phyloP scores from a whole-genome alignment of 2,113 vertebrate genomes.

The Prietella phreatophila region DNA sequence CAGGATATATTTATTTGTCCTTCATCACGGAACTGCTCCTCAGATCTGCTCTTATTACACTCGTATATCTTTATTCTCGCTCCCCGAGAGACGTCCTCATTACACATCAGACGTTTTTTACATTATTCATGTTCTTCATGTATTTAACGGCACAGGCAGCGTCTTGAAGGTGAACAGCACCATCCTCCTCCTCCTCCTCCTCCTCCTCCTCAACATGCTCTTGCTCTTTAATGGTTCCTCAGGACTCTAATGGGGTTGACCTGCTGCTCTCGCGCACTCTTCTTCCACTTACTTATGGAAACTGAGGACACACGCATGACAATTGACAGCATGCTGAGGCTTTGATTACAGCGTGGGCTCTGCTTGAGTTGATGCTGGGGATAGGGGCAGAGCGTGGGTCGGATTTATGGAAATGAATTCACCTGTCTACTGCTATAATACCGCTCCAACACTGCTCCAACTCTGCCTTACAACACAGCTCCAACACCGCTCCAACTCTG shows the following conservation, averaged over 20 bases:
- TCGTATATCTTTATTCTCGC: conserved; percentile 15
- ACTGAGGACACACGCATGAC: conserved; percentile 26
- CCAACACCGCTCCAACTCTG: neutral
- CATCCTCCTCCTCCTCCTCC: conserved; percentile 38
- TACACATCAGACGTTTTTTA: conserved; percentile 27
- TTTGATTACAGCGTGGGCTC: conserved; percentile 7
- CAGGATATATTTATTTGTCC: neutral
- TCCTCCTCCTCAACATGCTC: conserved; percentile 41
- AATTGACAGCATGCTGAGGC: conserved; percentile 26
- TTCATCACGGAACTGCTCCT: conserved; percentile 11
- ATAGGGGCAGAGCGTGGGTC: conserved; percentile 6
- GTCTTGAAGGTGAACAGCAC: conserved; percentile 62
- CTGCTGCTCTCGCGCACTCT: conserved; percentile 54
- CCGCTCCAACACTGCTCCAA: neutral
- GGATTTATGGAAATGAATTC: conserved; percentile 29
- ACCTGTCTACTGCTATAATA: neutral
- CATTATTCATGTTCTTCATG: conserved; percentile 60
- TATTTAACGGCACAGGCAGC: conserved; percentile 20
- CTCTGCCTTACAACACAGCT: neutral
- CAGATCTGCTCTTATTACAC: conserved; percentile 29
- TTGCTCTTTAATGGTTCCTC: conserved; percentile 59
- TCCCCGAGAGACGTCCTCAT: conserved; percentile 42
- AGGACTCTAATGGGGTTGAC: conserved; percentile 61
- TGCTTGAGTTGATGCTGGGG: neutral
- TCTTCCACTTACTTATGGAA: conserved; percentile 58